These are phyloP conservation scores for Eptatretus burgeri DNA, from an alignment of 2,113 vertebrate species.

Conservation along the genomic window DNA sequence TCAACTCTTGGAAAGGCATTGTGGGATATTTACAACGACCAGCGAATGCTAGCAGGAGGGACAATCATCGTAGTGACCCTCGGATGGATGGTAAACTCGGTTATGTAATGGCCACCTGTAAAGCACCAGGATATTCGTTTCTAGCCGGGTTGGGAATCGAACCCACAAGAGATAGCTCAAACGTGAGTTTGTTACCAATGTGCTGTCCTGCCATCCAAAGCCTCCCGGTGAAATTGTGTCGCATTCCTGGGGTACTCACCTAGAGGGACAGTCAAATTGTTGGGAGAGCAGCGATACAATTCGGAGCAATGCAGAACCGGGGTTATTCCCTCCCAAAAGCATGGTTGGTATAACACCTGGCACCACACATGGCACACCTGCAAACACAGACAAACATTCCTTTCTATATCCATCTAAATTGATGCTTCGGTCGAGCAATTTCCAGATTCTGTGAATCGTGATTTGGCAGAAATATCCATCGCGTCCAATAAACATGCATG, in stretches of 20 bases:
- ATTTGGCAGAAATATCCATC: background rate
- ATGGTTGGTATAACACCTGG: slow-evolving; percentile 81
- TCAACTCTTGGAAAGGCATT: too few species aligned
- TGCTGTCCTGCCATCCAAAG: background rate
- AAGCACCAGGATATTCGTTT: background rate
- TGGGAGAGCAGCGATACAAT: slow-evolving; percentile 29
- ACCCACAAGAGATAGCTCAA: background rate
- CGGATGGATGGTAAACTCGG: too few species aligned
- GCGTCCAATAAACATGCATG: background rate
- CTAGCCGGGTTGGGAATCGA: background rate
- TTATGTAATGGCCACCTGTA: background rate
- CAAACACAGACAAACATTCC: background rate
- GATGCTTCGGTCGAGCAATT: background rate
- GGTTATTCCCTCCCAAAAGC: slow-evolving; percentile 79
- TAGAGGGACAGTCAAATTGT: background rate
- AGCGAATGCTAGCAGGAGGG: too few species aligned
- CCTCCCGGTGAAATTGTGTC: background rate
- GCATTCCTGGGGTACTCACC: too few species aligned
- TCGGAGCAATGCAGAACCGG: slow-evolving; percentile 90
- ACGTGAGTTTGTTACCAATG: background rate
- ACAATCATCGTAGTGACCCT: too few species aligned
- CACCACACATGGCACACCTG: slow-evolving; percentile 94
- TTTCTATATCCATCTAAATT: background rate
- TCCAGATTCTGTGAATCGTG: background rate
- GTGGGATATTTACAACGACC: too few species aligned